phyloP scores from a whole-genome alignment of 1,140 invertebrate species.

The Helicorthomorpha holstii region DNA sequence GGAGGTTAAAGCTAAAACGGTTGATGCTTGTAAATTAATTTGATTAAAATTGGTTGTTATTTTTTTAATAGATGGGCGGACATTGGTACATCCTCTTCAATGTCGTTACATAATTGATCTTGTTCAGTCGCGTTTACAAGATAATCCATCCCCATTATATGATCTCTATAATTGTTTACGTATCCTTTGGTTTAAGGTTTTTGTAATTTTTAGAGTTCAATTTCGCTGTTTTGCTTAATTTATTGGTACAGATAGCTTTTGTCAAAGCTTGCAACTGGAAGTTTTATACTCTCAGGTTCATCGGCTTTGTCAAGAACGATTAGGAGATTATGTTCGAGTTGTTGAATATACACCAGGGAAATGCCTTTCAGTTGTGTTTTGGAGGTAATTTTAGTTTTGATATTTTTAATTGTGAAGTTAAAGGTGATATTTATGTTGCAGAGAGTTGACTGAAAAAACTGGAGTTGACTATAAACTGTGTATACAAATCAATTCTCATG shows the following conservation, averaged over 20 bases:
- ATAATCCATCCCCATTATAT: slow-evolving; percentile 57
- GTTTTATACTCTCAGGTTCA: slow-evolving; percentile 72
- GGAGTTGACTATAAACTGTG: slow-evolving; percentile 73
- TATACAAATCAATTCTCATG: slow-evolving; percentile 68
- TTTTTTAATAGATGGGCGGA: slow-evolving; percentile 61
- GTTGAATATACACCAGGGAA: slow-evolving; percentile 83
- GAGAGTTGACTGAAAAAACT: slow-evolving; percentile 44
- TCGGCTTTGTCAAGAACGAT: slow-evolving; percentile 63
- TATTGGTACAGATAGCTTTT: slow-evolving; percentile 54
- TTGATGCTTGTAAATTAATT: neutral
- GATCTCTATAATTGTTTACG: slow-evolving; percentile 74
- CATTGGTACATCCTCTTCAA: slow-evolving; percentile 81
- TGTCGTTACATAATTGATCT: slow-evolving; percentile 80
- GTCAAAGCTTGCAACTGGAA: slow-evolving; percentile 86
- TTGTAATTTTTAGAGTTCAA: neutral
- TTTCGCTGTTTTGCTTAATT: slow-evolving; percentile 8
- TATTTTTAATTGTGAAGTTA: slow-evolving; percentile 1
- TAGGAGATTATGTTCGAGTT: slow-evolving; percentile 78
- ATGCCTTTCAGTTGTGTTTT: slow-evolving; percentile 79
- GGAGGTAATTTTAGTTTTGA: slow-evolving; percentile 40
- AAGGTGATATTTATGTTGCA: slow-evolving; percentile 3
- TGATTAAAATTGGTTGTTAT: neutral
- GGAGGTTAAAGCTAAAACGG: slow-evolving; percentile 40
- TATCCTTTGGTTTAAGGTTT: slow-evolving; percentile 21
- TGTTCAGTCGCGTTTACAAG: slow-evolving; percentile 69